These are phyloP conservation scores for Aptenodytes forsteri DNA, from an alignment of 2,113 vertebrate species.

Conservation along the genomic window DNA sequence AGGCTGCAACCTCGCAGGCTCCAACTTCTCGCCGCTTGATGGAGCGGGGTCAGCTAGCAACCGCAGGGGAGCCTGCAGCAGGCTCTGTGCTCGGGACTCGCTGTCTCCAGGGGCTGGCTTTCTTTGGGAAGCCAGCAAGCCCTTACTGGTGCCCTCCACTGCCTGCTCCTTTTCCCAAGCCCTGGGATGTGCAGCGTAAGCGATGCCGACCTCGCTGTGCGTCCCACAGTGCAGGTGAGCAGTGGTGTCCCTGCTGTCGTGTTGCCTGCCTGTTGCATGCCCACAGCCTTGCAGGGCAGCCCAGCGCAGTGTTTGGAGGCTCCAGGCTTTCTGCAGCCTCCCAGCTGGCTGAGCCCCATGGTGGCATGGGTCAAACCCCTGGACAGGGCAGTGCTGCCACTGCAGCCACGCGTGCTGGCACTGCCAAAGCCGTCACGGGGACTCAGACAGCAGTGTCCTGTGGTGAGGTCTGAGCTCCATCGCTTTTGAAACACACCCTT, in stretches of 20 bases:
- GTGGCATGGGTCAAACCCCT: neutral
- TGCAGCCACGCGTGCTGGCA: rapidly evolving
- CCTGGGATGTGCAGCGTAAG: rapidly evolving
- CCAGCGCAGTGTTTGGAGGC: rapidly evolving
- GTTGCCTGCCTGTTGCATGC: neutral
- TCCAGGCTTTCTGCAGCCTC: neutral
- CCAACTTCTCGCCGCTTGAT: neutral
- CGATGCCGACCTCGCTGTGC: rapidly evolving
- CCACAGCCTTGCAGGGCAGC: neutral
- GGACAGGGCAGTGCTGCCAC: neutral
- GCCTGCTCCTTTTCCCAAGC: neutral
- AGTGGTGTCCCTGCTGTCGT: neutral
- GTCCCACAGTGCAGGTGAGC: neutral
- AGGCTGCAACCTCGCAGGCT: neutral
- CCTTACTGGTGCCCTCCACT: neutral
- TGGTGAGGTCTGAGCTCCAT: neutral
- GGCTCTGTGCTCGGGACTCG: rapidly evolving
- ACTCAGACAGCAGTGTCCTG: neutral
- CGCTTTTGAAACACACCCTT: neutral
- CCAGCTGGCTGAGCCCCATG: neutral
- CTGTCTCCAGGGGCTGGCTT: neutral
- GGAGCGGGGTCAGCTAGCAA: neutral
- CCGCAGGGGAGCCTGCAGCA: neutral
- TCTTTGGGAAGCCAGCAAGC: neutral
- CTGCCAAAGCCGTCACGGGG: neutral